These are phyloP conservation scores for Vollenhovia emeryi DNA, from an alignment of 1,140 invertebrate species.

Conservation along the genomic window DNA sequence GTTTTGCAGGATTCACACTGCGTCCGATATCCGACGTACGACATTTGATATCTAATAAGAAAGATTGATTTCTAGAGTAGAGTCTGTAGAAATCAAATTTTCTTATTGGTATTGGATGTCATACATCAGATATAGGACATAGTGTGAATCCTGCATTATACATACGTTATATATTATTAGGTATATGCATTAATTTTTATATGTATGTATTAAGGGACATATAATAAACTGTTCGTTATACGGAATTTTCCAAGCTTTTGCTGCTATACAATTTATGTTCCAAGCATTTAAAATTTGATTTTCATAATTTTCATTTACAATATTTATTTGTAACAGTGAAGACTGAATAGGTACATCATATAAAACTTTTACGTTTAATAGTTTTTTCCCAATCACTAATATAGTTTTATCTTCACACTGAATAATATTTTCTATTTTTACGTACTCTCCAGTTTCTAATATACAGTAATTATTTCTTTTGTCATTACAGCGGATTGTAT, in stretches of 20 bases:
- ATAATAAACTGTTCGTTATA: neutral
- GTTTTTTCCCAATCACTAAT: neutral
- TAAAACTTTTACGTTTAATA: neutral
- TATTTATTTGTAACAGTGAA: conserved; percentile 13
- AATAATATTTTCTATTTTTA: conserved; percentile 16
- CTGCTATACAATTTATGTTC: neutral
- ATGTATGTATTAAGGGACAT: neutral
- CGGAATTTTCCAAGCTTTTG: neutral
- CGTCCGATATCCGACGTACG: no score
- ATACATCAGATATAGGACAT: no score
- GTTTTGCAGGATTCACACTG: no score
- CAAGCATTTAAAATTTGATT: neutral
- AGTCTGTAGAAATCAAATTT: no score
- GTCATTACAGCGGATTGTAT: neutral
- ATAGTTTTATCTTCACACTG: neutral
- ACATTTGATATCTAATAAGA: no score
- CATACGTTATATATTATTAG: neutral
- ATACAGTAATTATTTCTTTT: conserved; percentile 24
- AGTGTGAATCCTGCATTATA: no score
- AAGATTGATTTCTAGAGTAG: no score
- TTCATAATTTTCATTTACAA: conserved; percentile 2
- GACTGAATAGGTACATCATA: neutral
- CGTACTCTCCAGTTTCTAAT: neutral
- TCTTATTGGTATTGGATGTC: no score
- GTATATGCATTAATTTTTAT: neutral